Base-by-base conservation (phyloP, 2,797 vertebrate species). In the Pseudochirops cupreus region DNA sequence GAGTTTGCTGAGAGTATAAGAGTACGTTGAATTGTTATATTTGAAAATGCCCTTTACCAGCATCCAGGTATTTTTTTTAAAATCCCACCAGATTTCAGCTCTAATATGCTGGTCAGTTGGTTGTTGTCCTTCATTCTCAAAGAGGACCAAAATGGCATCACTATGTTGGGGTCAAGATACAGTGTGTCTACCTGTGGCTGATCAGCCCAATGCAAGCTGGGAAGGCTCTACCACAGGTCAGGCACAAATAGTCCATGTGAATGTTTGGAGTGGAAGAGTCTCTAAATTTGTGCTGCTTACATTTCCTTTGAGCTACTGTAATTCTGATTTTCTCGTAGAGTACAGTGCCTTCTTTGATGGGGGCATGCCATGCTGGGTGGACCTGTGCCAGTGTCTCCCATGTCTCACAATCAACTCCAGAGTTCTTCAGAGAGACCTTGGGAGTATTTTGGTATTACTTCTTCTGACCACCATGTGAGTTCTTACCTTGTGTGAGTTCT, bases 11-110 rank as follows among this genome's bases (percentile, higher is more conserved):
- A 7, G n/a, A 82, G n/a, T 7, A 82, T 9, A 82, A 82, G 18
- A 82, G n/a, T 46, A 82, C 24, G 24, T 82, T 74, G n/a, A 39
- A 74, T 21, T 46, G n/a, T 82, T 46, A 46, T 82, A 26, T 91
- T 95, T 93, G 93, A 93, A 97, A 97, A 97, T 97, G 92, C 95
- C 96, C 89, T 91, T 89, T 93, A 90, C 95, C 26, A 13, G 90
- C 57, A 67, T 90, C 92, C 90, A 52, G 59, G 95, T 59, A 58
- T 58, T 28, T 58, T 58, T 9, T 3, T 26, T 57, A 5, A 11
- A 56, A 97, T 82, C 39, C 74, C 39, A 82, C 91, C 12, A 16
- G 39, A 54, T 95, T 94, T 96, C 55, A 94, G 50, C 89, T 90
- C 4, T 29, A 90, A 29, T 90, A 74, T 74, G 16, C 14, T n/a